Evolutionary conservation across 2,888 invertebrate genomes (phyloP).

Genomic region (Baccha elongata): DNA sequence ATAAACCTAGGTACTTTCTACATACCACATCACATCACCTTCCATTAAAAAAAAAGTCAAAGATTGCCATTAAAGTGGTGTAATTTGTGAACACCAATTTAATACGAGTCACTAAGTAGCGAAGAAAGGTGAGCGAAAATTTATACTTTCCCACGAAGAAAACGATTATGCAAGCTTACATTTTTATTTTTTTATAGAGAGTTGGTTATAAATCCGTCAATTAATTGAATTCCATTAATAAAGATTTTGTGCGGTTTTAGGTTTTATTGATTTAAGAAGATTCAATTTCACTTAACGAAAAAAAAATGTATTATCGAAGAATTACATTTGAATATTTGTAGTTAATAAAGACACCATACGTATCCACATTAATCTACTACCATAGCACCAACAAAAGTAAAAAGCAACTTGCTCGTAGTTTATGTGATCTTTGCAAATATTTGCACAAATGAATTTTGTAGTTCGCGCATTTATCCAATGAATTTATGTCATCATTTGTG

Average conservation of each 20-base stretch:
- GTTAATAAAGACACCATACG: too few relatives aligned
- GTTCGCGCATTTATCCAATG: not conserved
- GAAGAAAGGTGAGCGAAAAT: constrained; percentile 12
- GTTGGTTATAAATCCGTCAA: constrained; percentile 1
- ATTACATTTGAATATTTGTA: not conserved
- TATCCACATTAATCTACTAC: too few relatives aligned
- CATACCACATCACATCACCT: constrained; percentile 4
- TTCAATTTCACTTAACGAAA: too few relatives aligned
- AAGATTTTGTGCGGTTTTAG: constrained; percentile 21
- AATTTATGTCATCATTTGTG: constrained; percentile 24
- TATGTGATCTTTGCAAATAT: not conserved
- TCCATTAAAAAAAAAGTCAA: constrained; percentile 18
- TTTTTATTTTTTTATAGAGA: not conserved
- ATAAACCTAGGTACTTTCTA: constrained; percentile 14
- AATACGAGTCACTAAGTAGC: constrained; percentile 32
- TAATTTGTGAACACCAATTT: constrained; percentile 54
- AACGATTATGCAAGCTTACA: constrained; percentile 19
- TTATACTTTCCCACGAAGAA: constrained; percentile 48
- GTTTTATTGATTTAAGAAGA: constrained; percentile 20
- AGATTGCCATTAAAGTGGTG: constrained; percentile 46
- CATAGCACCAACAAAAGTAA: not conserved
- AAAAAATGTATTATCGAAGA: not conserved
- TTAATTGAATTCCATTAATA: constrained; percentile 30
- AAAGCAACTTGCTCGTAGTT: not conserved
- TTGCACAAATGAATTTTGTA: constrained; percentile 12